These are phyloP conservation scores for Tor tambroides DNA, from an alignment of 2,113 vertebrate species.

Conservation along the genomic window DNA sequence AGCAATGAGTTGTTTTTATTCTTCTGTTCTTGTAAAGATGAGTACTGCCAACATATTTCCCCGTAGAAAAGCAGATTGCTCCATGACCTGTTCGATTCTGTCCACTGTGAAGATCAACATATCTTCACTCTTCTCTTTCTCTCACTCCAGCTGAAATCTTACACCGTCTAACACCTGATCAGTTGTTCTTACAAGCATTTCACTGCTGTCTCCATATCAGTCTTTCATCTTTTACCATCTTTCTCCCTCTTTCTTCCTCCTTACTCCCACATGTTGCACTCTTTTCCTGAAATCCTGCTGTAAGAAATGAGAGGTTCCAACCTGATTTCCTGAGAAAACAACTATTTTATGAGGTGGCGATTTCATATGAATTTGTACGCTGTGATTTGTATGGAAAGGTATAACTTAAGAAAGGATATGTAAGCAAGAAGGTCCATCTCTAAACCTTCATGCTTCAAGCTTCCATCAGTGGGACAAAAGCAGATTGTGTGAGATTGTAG, in stretches of 20 bases:
- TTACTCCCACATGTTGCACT: neutral
- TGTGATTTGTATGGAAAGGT: no score
- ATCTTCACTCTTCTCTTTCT: constrained; percentile 70
- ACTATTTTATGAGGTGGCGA: no score
- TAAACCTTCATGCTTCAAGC: no score
- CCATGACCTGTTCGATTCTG: constrained; percentile 74
- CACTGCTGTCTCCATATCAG: constrained; percentile 68
- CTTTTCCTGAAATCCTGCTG: neutral
- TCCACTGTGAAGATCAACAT: constrained; percentile 76
- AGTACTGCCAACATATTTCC: constrained; percentile 70
- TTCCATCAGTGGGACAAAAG: no score
- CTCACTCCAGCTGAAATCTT: constrained; percentile 72
- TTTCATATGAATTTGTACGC: no score
- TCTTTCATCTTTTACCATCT: constrained; percentile 49
- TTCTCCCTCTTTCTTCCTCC: neutral
- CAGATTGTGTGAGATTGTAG: neutral
- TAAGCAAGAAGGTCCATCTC: no score
- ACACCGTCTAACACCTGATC: constrained; percentile 81
- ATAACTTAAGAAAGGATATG: no score
- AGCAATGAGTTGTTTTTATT: constrained; percentile 35
- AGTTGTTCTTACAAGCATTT: constrained; percentile 77
- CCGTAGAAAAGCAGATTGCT: constrained; percentile 68
- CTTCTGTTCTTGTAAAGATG: constrained; percentile 47
- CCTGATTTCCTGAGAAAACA: neutral
- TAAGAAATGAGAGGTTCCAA: neutral